phyloP scores from a whole-genome alignment of 2,888 invertebrate species.

The Orthosia gothica region DNA sequence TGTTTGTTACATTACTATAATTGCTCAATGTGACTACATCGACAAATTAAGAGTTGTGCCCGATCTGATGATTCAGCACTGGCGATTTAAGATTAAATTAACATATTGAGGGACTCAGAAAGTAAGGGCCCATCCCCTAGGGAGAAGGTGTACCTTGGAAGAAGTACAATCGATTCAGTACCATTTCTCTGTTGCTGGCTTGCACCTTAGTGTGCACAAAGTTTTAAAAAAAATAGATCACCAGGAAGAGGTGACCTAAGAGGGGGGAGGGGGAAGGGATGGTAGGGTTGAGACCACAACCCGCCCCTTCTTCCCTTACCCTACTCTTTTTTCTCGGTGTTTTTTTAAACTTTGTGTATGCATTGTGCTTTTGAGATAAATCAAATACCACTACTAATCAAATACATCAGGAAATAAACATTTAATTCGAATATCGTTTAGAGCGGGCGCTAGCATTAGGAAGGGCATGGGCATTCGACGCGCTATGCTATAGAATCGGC shows the following conservation, averaged over 20 bases:
- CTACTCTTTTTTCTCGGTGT: too few relatives aligned
- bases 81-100: neutral
- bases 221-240: too few relatives aligned
- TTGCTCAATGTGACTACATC: constrained; percentile 30
- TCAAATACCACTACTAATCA: too few relatives aligned
- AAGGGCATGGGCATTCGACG: constrained; percentile 3
- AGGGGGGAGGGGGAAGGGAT: too few relatives aligned
- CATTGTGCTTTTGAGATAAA: neutral
- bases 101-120: neutral
- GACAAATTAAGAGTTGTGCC: constrained; percentile 3
- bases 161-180: neutral
- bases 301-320: too few relatives aligned
- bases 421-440: constrained; percentile 19
- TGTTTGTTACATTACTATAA: constrained; percentile 15
- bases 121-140: neutral
- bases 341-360: neutral
- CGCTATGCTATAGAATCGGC: constrained; percentile 9
- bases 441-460: neutral
- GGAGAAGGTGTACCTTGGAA: neutral
- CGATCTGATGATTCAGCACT: neutral
- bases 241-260: too few relatives aligned
- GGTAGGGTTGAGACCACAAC: too few relatives aligned
- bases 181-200: neutral
- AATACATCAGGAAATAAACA: constrained; percentile 3
- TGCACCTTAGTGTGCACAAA: too few relatives aligned